These are phyloP conservation scores for Yponomeuta plumbellus DNA, from an alignment of 2,888 invertebrate species.

Conservation along the genomic window DNA sequence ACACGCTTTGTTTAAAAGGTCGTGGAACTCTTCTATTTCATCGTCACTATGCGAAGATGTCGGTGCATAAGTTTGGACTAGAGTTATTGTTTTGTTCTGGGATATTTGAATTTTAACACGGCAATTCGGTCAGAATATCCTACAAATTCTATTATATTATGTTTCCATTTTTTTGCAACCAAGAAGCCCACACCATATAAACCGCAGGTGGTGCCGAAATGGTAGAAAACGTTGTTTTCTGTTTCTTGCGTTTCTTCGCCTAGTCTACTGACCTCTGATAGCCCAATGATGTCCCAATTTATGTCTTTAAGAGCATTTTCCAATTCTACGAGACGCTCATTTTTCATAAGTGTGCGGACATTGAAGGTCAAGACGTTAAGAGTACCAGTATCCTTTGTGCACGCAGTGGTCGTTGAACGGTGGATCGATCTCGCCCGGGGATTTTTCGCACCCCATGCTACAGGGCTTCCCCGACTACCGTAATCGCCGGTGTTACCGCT, in stretches of 20 bases:
- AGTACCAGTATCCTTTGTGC: too few species aligned
- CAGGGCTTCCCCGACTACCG: too few species aligned
- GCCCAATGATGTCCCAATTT: too few species aligned
- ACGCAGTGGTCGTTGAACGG: too few species aligned
- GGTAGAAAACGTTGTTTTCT: not conserved
- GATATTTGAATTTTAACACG: conserved; percentile 11
- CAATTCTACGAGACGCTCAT: conserved; percentile 15
- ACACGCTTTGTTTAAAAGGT: too few species aligned
- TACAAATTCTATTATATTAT: conserved; percentile 20
- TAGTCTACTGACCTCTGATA: conserved; percentile 13
- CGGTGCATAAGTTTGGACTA: conserved; percentile 8
- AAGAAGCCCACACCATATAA: conserved; percentile 21
- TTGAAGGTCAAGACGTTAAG: conserved; percentile 2
- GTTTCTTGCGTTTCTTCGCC: not conserved
- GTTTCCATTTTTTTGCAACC: conserved; percentile 19
- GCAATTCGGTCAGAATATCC: conserved; percentile 19
- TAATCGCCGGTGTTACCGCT: too few species aligned
- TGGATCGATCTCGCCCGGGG: too few species aligned
- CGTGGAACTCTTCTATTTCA: conserved; percentile 3
- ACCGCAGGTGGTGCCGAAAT: conserved; percentile 15
- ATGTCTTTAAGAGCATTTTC: conserved; percentile 14
- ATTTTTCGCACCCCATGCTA: too few species aligned
- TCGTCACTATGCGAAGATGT: not conserved
- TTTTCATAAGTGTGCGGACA: conserved; percentile 13
- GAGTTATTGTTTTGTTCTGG: not conserved